Evolutionary conservation across 1,140 invertebrate species (phyloP).

Genomic region (Hetaerina americana): DNA sequence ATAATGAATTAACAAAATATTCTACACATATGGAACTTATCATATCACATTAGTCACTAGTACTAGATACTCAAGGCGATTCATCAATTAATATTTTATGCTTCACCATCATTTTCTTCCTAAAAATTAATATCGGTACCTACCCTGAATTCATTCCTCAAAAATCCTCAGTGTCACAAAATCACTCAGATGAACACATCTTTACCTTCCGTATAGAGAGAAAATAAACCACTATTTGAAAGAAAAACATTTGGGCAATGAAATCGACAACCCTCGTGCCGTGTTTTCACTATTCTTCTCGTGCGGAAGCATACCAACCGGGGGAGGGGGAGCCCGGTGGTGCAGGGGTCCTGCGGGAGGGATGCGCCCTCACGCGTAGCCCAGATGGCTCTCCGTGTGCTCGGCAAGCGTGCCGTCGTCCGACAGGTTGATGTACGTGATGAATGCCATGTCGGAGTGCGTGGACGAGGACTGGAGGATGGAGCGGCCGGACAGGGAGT

Average conservation of each 20-base stretch:
- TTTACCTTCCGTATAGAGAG: no score
- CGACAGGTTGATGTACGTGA: conserved; percentile 13
- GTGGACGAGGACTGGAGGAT: conserved; percentile 13
- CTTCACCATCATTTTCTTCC: background rate
- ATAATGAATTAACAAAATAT: conserved; percentile 1
- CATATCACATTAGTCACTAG: background rate
- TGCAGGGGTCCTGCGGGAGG: no score
- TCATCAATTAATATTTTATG: background rate
- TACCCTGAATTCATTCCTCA: background rate
- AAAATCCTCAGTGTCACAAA: no score
- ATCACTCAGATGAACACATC: no score
- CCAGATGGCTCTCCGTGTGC: conserved; percentile 12
- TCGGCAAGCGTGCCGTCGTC: conserved; percentile 10
- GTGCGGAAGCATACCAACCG: no score
- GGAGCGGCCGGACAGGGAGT: conserved; percentile 8
- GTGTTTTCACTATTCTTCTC: no score
- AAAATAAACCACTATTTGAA: no score
- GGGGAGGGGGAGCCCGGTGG: no score
- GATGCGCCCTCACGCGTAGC: conserved; percentile 9
- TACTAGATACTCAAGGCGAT: background rate
- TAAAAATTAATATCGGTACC: background rate
- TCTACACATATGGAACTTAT: background rate
- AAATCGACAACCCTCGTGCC: no score
- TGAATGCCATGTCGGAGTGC: conserved; percentile 14
- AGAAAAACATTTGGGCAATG: no score